Evolutionary conservation across 2,888 invertebrate genomes (phyloP).

Genomic region (Cantharis flavilabris): DNA sequence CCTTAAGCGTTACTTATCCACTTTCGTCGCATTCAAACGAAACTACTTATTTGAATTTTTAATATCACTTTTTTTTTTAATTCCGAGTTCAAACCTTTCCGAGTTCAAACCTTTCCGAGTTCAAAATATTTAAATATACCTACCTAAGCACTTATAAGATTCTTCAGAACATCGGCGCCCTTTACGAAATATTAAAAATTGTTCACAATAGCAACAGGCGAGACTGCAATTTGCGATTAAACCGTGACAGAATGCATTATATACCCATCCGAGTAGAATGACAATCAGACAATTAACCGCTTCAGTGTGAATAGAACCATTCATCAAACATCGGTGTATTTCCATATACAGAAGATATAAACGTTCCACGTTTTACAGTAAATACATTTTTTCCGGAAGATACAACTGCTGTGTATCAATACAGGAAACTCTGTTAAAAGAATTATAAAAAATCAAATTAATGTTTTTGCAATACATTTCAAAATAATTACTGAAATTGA

Average conservation of each 20-base stretch:
- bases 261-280: conserved; percentile 22
- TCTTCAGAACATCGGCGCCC: background rate
- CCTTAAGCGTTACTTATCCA: background rate
- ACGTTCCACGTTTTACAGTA: background rate
- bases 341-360: conserved; percentile 12
- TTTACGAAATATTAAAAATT: conserved; percentile 18
- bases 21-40: background rate
- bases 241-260: conserved; percentile 30
- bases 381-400: background rate
- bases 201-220: conserved; percentile 22
- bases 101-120: background rate
- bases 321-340: conserved; percentile 24
- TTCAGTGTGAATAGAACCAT: conserved; percentile 27
- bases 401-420: background rate
- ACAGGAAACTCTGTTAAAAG: background rate
- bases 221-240: conserved; percentile 19
- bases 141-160: background rate
- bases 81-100: too few species aligned
- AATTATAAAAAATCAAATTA: background rate
- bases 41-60: background rate
- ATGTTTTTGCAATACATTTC: background rate
- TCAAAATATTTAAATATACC: background rate
- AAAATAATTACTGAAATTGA: background rate
- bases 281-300: conserved; percentile 27
- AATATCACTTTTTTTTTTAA: background rate